phyloP scores from a whole-genome alignment of 2,888 invertebrate species.

The Cybosia mesomella region DNA sequence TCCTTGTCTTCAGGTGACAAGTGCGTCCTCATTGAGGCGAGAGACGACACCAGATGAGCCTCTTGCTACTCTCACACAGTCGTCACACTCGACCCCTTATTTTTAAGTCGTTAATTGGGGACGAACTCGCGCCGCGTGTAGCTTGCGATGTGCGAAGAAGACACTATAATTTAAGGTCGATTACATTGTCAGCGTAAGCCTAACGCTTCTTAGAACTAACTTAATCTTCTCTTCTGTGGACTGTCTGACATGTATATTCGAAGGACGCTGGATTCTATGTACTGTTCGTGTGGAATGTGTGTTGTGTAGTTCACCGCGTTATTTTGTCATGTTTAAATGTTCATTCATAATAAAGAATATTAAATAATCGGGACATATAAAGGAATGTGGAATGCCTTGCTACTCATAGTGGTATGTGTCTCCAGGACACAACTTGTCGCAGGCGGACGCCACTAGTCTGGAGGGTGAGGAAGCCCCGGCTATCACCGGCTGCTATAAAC shows the following conservation, averaged over 20 bases:
- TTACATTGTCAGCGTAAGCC: slow-evolving; percentile 85
- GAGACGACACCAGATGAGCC: slow-evolving; percentile 89
- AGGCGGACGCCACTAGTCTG: slow-evolving; percentile 94
- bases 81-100: slow-evolving; percentile 81
- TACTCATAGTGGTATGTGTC: slow-evolving; percentile 85
- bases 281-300: slow-evolving; percentile 84
- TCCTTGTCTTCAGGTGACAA: slow-evolving; percentile 93
- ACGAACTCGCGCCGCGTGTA: slow-evolving; percentile 83
- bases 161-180: slow-evolving; percentile 85
- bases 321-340: slow-evolving; percentile 73
- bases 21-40: slow-evolving; percentile 92
- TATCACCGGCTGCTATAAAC: slow-evolving; percentile 92
- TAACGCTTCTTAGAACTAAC: slow-evolving; percentile 85
- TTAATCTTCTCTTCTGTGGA: slow-evolving; percentile 71
- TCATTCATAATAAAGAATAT: slow-evolving; percentile 56
- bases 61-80: slow-evolving; percentile 83
- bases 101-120: slow-evolving; percentile 79
- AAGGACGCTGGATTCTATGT: slow-evolving; percentile 82
- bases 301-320: slow-evolving; percentile 84
- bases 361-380: slow-evolving; percentile 59
- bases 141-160: slow-evolving; percentile 86
- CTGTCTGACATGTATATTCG: slow-evolving; percentile 83
- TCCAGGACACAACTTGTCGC: slow-evolving; percentile 96
- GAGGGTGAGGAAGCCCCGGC: slow-evolving; percentile 92
- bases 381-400: slow-evolving; percentile 73